Conservation (phyloP, 1,140 invertebrate species). For the Manduca sexta region DNA sequence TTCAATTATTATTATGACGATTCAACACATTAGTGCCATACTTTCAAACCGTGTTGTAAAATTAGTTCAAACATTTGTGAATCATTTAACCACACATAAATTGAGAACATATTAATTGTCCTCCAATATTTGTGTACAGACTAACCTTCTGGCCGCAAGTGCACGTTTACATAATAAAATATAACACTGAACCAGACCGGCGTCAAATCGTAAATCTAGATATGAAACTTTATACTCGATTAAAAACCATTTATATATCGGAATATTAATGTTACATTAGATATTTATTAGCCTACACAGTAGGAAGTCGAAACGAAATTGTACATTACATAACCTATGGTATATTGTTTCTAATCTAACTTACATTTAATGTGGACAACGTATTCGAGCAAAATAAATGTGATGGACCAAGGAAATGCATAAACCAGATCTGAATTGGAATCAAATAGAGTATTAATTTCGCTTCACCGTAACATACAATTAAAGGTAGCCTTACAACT, state of each 20-base stretch:
- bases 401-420: slow-evolving; percentile 1
- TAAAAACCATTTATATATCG: background rate
- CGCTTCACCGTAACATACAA: slow-evolving; percentile 4
- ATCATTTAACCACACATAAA: too few relatives aligned
- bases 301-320: slow-evolving; percentile 15
- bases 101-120: too few relatives aligned
- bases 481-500: slow-evolving; percentile 16
- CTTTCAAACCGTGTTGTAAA: too few relatives aligned
- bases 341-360: too few relatives aligned
- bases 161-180: too few relatives aligned
- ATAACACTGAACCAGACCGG: too few relatives aligned
- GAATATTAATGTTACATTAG: background rate
- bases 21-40: too few relatives aligned
- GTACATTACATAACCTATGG: background rate
- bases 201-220: slow-evolving; percentile 1
- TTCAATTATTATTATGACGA: background rate
- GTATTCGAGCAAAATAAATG: slow-evolving; percentile 15
- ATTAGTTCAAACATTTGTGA: too few relatives aligned
- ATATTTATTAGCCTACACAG: slow-evolving; percentile 23
- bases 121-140: too few relatives aligned
- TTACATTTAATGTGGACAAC: slow-evolving; percentile 11
- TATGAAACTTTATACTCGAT: background rate
- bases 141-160: too few relatives aligned
- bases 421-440: too few relatives aligned
- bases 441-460: too few relatives aligned